phyloP scores from a whole-genome alignment of 2,113 vertebrate species.

The Mesembrinibis cayennensis region DNA sequence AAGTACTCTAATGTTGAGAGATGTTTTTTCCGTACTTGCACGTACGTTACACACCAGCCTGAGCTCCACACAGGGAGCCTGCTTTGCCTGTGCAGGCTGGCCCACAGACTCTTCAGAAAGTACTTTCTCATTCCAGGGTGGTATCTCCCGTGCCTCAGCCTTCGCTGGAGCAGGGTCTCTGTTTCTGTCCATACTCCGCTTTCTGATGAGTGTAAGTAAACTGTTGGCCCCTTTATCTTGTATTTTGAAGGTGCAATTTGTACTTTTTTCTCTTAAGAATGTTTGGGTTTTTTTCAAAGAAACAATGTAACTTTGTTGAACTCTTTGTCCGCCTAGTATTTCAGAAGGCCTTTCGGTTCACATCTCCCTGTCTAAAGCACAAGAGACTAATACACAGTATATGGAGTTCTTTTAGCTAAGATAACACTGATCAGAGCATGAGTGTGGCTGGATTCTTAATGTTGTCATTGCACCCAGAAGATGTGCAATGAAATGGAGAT shows the following conservation, averaged over 20 bases:
- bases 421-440: background rate
- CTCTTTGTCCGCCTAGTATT: background rate
- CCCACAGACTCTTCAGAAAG: too few relatives aligned
- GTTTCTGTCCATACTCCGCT: background rate
- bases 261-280: background rate
- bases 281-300: background rate
- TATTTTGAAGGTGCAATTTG: background rate
- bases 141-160: accelerated
- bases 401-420: background rate
- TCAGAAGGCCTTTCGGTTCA: background rate
- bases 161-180: background rate
- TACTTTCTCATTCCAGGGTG: background rate
- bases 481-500: background rate
- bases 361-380: background rate
- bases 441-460: background rate
- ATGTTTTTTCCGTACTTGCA: background rate
- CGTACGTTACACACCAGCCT: accelerated
- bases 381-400: background rate
- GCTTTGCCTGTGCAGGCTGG: background rate
- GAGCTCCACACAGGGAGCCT: background rate
- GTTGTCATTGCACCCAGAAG: too few relatives aligned
- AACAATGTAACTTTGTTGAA: background rate
- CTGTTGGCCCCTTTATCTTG: background rate
- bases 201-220: background rate
- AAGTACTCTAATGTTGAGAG: accelerated